Percentiles rank a stretch among this genome's conserved stretches.
Conservation (phyloP, 2,113 vertebrate species). For the Ptilonorhynchus violaceus region DNA sequence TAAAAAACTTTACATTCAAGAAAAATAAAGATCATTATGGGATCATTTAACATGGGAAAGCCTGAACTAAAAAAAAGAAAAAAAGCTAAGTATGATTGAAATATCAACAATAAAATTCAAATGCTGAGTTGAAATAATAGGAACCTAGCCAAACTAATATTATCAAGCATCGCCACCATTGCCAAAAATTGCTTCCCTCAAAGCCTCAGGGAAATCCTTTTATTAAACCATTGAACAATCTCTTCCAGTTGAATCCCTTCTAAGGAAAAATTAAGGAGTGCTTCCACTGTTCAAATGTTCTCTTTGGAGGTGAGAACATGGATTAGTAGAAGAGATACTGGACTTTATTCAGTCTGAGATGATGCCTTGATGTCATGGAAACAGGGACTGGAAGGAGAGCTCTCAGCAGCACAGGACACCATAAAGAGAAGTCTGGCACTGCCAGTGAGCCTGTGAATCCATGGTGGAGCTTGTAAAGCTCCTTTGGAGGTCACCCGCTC, state of each 20-base stretch:
- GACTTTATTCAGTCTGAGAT: background rate
- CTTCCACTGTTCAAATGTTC: background rate
- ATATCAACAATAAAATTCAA: constrained; percentile 12
- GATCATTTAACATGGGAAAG: background rate
- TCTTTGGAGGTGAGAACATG: background rate
- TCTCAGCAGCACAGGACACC: background rate
- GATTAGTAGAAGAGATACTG: background rate
- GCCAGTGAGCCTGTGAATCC: accelerated
- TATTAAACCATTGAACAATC: background rate
- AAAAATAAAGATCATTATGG: background rate
- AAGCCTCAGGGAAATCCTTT: background rate
- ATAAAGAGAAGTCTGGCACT: background rate
- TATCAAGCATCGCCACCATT: background rate
- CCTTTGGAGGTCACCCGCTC: background rate
- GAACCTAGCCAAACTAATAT: background rate
- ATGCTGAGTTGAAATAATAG: background rate
- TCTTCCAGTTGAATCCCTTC: background rate
- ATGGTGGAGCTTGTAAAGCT: background rate
- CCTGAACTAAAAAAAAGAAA: background rate
- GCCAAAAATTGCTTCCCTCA: background rate
- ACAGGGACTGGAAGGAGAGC: background rate
- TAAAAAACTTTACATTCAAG: background rate
- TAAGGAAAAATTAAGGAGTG: background rate
- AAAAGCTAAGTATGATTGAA: background rate
- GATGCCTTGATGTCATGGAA: background rate